Evolutionary conservation across 35 echinoderm and acorn worm species (phyloP).

Genomic region (Hemicentrotus pulcherrimus): DNA sequence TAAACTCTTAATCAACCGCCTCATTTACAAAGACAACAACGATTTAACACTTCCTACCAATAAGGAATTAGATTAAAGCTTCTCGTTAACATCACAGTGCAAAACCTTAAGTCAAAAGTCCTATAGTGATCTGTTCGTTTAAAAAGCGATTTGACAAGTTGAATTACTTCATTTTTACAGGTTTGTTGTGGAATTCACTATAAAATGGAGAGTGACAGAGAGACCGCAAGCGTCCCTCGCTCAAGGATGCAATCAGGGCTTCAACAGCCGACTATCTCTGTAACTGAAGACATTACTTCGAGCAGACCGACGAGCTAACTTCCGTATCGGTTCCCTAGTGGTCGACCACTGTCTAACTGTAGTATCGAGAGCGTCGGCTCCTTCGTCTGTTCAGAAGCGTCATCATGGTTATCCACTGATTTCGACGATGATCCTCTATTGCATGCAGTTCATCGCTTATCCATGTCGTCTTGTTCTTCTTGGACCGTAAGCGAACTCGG

Average conservation of each 20-base stretch:
- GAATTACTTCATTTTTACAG: neutral
- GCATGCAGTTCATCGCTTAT: neutral
- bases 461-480: slow-evolving; percentile 36
- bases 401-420: slow-evolving; percentile 19
- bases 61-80: neutral
- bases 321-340: neutral
- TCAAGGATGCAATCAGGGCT: neutral
- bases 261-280: neutral
- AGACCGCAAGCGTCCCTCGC: neutral
- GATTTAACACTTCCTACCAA: neutral
- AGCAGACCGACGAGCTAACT: neutral
- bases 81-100: neutral
- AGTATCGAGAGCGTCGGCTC: slow-evolving; percentile 26
- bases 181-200: neutral
- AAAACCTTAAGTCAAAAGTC: neutral
- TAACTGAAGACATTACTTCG: neutral
- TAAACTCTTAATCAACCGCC: neutral
- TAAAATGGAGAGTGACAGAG: neutral
- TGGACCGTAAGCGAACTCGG: slow-evolving; percentile 46
- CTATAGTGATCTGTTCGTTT: neutral
- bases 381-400: slow-evolving; percentile 21
- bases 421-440: slow-evolving; percentile 27
- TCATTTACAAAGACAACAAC: neutral
- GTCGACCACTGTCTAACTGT: neutral
- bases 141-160: neutral